Conservation (phyloP, 2,797 vertebrate genomes). For the Gymnoscopelus braueri region DNA sequence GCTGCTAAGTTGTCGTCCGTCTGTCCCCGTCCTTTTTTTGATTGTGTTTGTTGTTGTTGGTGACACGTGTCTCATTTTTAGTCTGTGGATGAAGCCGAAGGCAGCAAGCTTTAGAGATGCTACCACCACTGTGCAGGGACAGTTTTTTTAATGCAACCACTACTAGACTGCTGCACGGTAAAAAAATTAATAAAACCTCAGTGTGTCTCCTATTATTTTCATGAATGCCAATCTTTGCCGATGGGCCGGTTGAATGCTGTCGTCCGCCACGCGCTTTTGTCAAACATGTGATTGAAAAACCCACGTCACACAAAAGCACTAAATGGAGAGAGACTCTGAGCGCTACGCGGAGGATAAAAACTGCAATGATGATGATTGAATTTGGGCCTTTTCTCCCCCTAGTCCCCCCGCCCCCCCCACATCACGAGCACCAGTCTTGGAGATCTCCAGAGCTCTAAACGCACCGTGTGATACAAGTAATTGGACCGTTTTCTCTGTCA, state of each 20-base stretch:
- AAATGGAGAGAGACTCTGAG: conserved; percentile 51
- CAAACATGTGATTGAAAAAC: conserved; percentile 51
- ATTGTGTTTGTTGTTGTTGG: too few species aligned
- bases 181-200: too few species aligned
- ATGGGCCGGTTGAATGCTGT: conserved; percentile 9
- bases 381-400: conserved; percentile 51
- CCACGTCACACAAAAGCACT: conserved; percentile 31
- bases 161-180: too few species aligned
- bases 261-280: conserved; percentile 27
- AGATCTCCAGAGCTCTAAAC: conserved; percentile 50
- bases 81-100: too few species aligned
- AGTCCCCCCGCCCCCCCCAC: conserved; percentile 28
- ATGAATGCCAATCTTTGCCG: conserved; percentile 8
- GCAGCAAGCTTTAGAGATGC: too few species aligned
- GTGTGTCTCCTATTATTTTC: conserved; percentile 4
- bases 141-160: too few species aligned
- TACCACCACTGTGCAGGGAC: too few species aligned
- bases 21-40: too few species aligned
- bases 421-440: conserved; percentile 24
- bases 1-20: too few species aligned
- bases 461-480: conserved; percentile 55
- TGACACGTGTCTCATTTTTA: too few species aligned
- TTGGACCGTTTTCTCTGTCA: conserved; percentile 66
- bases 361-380: conserved; percentile 55
- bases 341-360: conserved; percentile 53